Conservation (phyloP, 2,888 invertebrate species). For the Xylophagus ater region DNA sequence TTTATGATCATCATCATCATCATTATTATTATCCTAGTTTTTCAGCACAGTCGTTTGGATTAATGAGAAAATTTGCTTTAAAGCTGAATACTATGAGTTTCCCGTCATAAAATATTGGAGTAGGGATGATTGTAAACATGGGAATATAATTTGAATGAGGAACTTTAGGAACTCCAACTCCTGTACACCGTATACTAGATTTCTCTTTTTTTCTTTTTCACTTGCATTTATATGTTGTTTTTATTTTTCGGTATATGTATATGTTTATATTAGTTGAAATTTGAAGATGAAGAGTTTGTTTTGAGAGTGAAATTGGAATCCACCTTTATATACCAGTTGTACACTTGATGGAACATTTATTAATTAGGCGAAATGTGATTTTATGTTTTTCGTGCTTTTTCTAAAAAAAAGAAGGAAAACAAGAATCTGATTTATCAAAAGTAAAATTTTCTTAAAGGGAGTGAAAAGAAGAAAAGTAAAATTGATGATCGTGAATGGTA, state of each 20-base stretch:
- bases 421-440: background rate
- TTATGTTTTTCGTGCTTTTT: slow-evolving; percentile 7
- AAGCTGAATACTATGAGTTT: slow-evolving; percentile 9
- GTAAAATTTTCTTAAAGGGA: background rate
- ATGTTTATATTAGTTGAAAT: background rate
- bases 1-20: too few species aligned
- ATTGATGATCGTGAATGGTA: slow-evolving; percentile 12
- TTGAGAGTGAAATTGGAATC: too few species aligned
- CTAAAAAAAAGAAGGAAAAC: background rate
- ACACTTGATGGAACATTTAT: slow-evolving; percentile 17
- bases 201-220: background rate
- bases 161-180: slow-evolving; percentile 3
- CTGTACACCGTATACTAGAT: slow-evolving; percentile 1
- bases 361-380: slow-evolving; percentile 18
- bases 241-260: background rate
- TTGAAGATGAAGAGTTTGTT: too few species aligned
- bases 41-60: too few species aligned
- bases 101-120: too few species aligned
- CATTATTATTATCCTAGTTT: too few species aligned
- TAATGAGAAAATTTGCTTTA: slow-evolving; percentile 22
- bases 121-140: slow-evolving; percentile 32
- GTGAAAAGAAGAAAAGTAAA: background rate
- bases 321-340: too few species aligned
- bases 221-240: background rate
- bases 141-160: slow-evolving; percentile 30